Conservation (phyloP, 2,888 invertebrate genomes). For the Brachylomia viminalis region DNA sequence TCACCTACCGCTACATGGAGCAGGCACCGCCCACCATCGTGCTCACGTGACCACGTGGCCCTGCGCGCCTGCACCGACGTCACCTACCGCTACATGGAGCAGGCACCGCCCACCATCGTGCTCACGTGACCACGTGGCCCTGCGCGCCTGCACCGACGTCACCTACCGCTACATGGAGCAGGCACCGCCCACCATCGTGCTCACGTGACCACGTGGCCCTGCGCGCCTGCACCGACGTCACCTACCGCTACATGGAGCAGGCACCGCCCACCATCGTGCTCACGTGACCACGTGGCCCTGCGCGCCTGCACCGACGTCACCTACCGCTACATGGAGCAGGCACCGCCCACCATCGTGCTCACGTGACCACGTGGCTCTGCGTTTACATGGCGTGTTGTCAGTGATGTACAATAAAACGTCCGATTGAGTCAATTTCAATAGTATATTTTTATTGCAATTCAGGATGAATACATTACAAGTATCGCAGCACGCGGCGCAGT, state of each 20-base stretch:
- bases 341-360: conserved; percentile 34
- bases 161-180: conserved; percentile 69
- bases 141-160: no score
- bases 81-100: no score
- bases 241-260: conserved; percentile 68
- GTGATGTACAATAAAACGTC: conserved; percentile 50
- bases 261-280: conserved; percentile 32
- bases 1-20: conserved; percentile 67
- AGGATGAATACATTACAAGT: conserved; percentile 76
- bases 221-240: no score
- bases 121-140: conserved; percentile 35
- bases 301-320: conserved; percentile 51
- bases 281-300: conserved; percentile 39
- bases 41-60: conserved; percentile 37
- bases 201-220: conserved; percentile 34
- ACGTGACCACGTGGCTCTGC: conserved; percentile 25
- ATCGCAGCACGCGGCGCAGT: conserved; percentile 67
- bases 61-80: no score
- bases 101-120: conserved; percentile 41
- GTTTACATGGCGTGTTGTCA: background rate
- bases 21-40: conserved; percentile 44
- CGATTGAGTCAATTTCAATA: conserved; percentile 55
- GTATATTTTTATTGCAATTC: conserved; percentile 82
- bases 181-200: conserved; percentile 32
- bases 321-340: conserved; percentile 66